phyloP scores from a whole-genome alignment of 2,888 invertebrate species.

The Urechis unicinctus region DNA sequence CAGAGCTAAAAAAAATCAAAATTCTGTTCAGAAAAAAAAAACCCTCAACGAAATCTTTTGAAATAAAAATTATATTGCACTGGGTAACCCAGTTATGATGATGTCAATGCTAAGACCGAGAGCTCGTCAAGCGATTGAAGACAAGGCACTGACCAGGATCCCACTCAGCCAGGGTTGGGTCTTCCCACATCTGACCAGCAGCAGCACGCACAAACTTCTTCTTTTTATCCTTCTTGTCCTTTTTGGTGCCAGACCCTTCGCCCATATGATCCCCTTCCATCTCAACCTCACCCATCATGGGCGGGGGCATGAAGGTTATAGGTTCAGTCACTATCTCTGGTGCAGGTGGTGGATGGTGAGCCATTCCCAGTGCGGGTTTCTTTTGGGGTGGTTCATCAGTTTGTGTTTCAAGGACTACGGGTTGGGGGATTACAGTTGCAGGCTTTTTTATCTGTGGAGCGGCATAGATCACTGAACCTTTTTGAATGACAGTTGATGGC shows the following conservation, averaged over 20 bases:
- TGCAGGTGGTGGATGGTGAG: conserved; percentile 12
- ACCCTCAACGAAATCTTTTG: too few relatives aligned
- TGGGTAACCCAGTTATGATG: too few relatives aligned
- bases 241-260: conserved; percentile 1
- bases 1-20: too few relatives aligned
- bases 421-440: too few relatives aligned
- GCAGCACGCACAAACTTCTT: conserved; percentile 81
- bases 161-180: conserved; percentile 88
- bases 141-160: conserved; percentile 62
- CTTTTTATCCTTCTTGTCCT: conserved; percentile 56
- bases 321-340: conserved; percentile 5
- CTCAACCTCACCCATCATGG: background rate
- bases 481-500: background rate
- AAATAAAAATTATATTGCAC: too few relatives aligned
- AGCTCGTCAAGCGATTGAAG: background rate
- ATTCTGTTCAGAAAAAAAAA: too few relatives aligned
- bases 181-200: conserved; percentile 95
- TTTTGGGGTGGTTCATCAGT: background rate
- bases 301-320: background rate
- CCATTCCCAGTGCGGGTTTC: conserved; percentile 7
- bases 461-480: background rate
- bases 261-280: background rate
- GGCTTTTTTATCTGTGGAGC: background rate
- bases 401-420: too few relatives aligned
- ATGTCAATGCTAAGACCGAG: too few relatives aligned